Conservation (phyloP, 1,140 invertebrate genomes). For the Drosophila nigromelanica region DNA sequence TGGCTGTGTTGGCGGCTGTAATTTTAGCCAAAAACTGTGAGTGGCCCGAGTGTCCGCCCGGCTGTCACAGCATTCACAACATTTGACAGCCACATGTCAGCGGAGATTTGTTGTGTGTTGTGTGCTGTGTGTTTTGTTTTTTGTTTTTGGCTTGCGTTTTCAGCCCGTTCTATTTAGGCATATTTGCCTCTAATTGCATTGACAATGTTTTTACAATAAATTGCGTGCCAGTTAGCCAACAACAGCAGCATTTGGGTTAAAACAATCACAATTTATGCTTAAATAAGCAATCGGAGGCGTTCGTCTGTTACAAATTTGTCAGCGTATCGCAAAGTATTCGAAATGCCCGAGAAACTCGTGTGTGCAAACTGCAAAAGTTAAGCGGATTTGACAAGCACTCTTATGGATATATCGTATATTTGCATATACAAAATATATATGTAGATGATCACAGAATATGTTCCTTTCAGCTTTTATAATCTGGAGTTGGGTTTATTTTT, state of each 20-base stretch:
- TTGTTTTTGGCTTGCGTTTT: background rate
- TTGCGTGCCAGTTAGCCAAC: conserved; percentile 62
- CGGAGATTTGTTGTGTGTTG: conserved; percentile 45
- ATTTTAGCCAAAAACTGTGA: conserved; percentile 65
- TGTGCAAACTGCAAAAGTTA: conserved; percentile 42
- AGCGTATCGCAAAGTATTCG: background rate
- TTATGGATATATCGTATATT: conserved; percentile 15
- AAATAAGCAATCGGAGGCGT: conserved; percentile 66
- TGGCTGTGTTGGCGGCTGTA: conserved; percentile 56
- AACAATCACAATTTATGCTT: conserved; percentile 69
- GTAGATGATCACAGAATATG: conserved; percentile 1
- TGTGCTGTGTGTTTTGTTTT: background rate
- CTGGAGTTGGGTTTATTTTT: background rate
- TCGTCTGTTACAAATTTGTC: conserved; percentile 75
- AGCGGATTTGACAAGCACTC: conserved; percentile 68
- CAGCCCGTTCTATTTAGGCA: conserved; percentile 23
- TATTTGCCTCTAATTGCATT: conserved; percentile 69
- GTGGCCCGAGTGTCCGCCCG: conserved; percentile 20
- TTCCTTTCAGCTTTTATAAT: background rate
- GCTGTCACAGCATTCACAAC: conserved; percentile 51
- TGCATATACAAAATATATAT: background rate
- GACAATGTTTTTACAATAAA: conserved; percentile 82
- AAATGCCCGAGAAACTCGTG: conserved; percentile 23
- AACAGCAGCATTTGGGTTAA: conserved; percentile 66
- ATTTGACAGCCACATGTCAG: conserved; percentile 70